These are phyloP conservation scores for Sarcophaga caerulescens DNA, from an alignment of 2,888 invertebrate genomes.

Conservation along the genomic window DNA sequence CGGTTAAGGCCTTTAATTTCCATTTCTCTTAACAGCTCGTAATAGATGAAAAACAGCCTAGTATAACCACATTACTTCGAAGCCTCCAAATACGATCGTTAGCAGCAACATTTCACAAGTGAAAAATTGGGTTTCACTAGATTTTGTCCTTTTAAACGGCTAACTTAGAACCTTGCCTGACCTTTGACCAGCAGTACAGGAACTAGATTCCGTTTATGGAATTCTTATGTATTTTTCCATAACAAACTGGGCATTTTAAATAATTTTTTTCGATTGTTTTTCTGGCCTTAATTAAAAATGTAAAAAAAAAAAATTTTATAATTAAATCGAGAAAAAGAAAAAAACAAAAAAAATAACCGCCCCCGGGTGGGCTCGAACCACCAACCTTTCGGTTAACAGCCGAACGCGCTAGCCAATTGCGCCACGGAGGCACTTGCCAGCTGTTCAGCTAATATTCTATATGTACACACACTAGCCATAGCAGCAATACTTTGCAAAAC, in stretches of 20 bases:
- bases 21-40: too few relatives aligned
- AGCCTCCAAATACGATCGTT: too few relatives aligned
- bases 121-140: too few relatives aligned
- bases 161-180: too few relatives aligned
- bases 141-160: too few relatives aligned
- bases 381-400: conserved; percentile 99
- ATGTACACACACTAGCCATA: not conserved
- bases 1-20: too few relatives aligned
- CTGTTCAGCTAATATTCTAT: not conserved
- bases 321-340: conserved; percentile 13
- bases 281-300: not conserved
- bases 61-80: too few relatives aligned
- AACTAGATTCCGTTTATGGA: too few relatives aligned
- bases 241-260: not conserved
- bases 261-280: not conserved
- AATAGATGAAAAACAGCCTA: too few relatives aligned
- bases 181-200: too few relatives aligned
- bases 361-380: conserved; percentile 99
- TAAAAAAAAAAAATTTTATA: conserved; percentile 1
- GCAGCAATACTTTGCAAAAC: not conserved
- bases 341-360: conserved; percentile 84
- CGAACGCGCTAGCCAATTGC: conserved; percentile 98
- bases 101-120: too few relatives aligned
- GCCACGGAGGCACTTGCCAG: conserved; percentile 85
- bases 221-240: too few relatives aligned